A percentile compares a stretch with the other conserved stretches of the same genome.
phyloP scores from a whole-genome alignment of 1,140 invertebrate genomes.

The Cydia fagiglandana region DNA sequence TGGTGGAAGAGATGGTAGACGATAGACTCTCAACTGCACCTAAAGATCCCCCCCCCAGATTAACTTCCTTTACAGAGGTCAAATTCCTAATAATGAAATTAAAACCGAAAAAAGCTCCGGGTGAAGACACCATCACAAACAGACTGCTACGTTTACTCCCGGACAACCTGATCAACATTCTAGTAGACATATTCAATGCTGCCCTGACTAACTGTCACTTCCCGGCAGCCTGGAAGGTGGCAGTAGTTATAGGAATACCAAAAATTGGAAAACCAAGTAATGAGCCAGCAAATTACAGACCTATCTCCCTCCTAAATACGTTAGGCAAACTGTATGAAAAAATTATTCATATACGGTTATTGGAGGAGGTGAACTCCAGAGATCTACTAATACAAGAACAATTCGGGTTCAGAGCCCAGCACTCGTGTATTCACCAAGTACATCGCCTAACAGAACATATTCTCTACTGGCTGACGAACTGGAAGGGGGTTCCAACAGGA shows the following conservation, averaged over 20 bases:
- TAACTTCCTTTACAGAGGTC: neutral
- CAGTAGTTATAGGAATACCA: constrained; percentile 14
- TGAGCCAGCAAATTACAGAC: neutral
- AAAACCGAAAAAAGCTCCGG: neutral
- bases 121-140: neutral
- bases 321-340: constrained; percentile 20
- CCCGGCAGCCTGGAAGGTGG: constrained; percentile 8
- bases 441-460: constrained; percentile 19
- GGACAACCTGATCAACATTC: neutral
- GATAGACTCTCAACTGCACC: neutral
- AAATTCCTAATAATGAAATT: neutral
- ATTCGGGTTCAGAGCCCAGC: constrained; percentile 16
- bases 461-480: neutral
- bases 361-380: no score
- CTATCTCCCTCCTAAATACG: constrained; percentile 25
- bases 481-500: neutral
- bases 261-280: neutral
- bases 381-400: constrained; percentile 16
- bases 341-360: neutral
- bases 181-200: constrained; percentile 14
- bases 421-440: constrained; percentile 14
- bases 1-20: neutral
- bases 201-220: neutral
- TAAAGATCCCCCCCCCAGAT: neutral
- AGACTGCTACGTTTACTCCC: neutral